Evolutionary conservation across 2,888 invertebrate genomes (phyloP).

Genomic region (Rugalucina vietnamica): DNA sequence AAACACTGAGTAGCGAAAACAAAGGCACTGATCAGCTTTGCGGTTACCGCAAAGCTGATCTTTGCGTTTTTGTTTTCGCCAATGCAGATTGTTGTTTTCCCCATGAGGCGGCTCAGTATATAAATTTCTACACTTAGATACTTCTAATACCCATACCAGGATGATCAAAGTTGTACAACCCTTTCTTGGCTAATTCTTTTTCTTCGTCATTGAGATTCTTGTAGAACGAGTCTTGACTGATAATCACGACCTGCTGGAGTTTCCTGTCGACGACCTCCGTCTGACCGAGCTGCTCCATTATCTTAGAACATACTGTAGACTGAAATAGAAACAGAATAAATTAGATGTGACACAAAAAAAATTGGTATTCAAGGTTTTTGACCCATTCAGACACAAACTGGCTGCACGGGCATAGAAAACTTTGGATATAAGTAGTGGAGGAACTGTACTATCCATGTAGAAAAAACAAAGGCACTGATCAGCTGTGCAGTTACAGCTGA

Average conservation of each 20-base stretch:
- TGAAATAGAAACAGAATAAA: conserved; percentile 83
- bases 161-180: conserved; percentile 99
- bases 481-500: no score
- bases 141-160: conserved; percentile 86
- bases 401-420: no score
- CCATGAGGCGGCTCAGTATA: background rate
- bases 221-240: conserved; percentile 99
- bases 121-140: background rate
- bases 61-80: no score
- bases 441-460: no score
- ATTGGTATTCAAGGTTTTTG: no score
- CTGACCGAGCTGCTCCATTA: conserved; percentile 98
- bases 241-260: conserved; percentile 95
- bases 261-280: conserved; percentile 86
- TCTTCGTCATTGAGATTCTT: conserved; percentile 92
- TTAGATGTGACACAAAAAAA: background rate
- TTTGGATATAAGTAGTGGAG: no score
- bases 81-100: no score
- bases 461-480: no score
- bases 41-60: no score
- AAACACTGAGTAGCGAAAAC: no score
- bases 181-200: conserved; percentile 90
- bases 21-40: no score
- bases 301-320: conserved; percentile 99
- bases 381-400: no score